These are phyloP conservation scores for Xenus cinereus DNA, from an alignment of 2,113 vertebrate species.

Conservation along the genomic window DNA sequence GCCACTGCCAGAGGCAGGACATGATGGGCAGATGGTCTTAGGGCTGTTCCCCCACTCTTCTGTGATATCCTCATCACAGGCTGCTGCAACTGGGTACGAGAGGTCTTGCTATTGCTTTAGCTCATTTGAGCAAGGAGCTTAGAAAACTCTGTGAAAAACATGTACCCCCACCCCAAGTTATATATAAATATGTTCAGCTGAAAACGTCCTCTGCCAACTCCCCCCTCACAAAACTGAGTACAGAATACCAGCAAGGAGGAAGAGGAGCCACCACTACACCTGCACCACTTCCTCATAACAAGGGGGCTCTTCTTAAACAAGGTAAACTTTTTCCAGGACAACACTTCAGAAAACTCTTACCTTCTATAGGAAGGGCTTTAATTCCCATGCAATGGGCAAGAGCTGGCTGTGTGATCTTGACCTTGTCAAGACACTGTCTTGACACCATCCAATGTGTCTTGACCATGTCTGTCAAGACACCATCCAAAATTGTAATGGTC, in stretches of 20 bases:
- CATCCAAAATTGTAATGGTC: not conserved
- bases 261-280: not conserved
- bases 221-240: fast-evolving
- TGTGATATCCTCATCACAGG: not conserved
- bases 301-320: not conserved
- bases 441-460: no score
- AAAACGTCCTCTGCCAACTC: not conserved
- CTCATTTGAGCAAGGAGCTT: not conserved
- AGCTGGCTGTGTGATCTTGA: not conserved
- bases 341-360: fast-evolving
- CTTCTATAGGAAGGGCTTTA: not conserved
- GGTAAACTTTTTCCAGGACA: not conserved
- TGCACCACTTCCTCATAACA: no score
- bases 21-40: fast-evolving
- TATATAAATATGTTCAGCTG: not conserved
- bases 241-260: not conserved
- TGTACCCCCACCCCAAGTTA: fast-evolving
- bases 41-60: not conserved
- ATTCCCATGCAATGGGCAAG: not conserved
- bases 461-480: no score
- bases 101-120: not conserved
- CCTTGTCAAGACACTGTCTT: no score
- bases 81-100: fast-evolving
- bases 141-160: not conserved
- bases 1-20: not conserved